These are phyloP conservation scores for Cromileptes altivelis DNA, from an alignment of 2,113 vertebrate species.

Conservation along the genomic window DNA sequence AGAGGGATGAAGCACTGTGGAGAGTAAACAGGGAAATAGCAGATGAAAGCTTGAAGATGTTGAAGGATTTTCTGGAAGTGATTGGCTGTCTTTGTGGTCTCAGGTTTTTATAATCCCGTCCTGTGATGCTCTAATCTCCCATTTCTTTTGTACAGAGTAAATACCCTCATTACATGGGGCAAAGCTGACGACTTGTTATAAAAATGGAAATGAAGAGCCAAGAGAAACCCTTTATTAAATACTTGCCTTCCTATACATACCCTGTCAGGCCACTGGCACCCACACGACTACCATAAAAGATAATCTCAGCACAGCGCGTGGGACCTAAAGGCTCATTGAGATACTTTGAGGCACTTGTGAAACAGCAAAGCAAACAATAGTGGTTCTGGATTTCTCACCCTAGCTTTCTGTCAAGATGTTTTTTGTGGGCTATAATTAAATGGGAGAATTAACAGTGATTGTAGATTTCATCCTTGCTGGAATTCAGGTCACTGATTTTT, in stretches of 20 bases:
- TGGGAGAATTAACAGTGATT: constrained; percentile 62
- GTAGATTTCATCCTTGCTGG: constrained; percentile 55
- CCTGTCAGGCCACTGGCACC: constrained; percentile 55
- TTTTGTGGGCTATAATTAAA: constrained; percentile 72
- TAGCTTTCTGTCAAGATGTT: constrained; percentile 41
- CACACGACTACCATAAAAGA: constrained; percentile 60
- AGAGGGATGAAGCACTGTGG: constrained; percentile 39
- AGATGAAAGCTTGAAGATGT: constrained; percentile 73
- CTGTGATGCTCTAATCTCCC: constrained; percentile 80
- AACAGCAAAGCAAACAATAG: constrained; percentile 40
- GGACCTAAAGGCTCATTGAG: constrained; percentile 41
- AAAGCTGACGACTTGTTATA: constrained; percentile 76
- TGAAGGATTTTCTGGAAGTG: constrained; percentile 75
- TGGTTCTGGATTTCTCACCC: constrained; percentile 41
- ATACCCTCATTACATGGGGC: constrained; percentile 77
- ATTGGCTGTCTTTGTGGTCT: constrained; percentile 78
- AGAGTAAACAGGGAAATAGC: constrained; percentile 71
- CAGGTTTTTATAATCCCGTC: constrained; percentile 77
- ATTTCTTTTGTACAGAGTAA: constrained; percentile 75
- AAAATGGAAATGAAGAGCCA: constrained; percentile 78
- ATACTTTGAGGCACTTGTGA: constrained; percentile 38
- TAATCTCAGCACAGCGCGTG: constrained; percentile 49
- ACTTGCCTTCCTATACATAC: constrained; percentile 49
- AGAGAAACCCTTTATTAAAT: constrained; percentile 72
- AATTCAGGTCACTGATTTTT: constrained; percentile 35